Evolutionary conservation across 2,888 invertebrate genomes (phyloP), one percentile per base, ranked within the genome.

Genomic region (Calameuta idolon): DNA sequence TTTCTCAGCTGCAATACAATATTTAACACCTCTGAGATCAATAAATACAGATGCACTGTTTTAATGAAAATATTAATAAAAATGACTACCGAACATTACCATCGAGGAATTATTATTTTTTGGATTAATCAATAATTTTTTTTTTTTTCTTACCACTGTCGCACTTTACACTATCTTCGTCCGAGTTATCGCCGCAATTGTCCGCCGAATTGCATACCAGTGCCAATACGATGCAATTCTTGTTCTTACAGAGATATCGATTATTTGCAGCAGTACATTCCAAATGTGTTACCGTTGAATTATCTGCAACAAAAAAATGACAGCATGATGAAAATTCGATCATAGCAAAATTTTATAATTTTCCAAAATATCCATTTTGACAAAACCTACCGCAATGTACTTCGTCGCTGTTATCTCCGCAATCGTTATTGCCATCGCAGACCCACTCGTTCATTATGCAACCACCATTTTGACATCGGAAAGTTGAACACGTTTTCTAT

Each of bases 121-220:
- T 40, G 1, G n/a, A 35, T 75, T 71, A 11, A 4, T 40, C 15
- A 40, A 2, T 40, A 40, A 1, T 40, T 15, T 15, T 15, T 1
- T 15, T 15, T 74, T 30, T 23, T 68, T 69, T 40, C 79, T 78
- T 79, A 89, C 87, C 84, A 76, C 86, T 80, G 3, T 86, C 84
- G 73, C 89, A 90, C 77, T 93, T 93, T 0, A 83, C 83, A 0
- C 86, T 83, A 73, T 93, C 92, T 90, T 95, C 95, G 89, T 96
- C 95, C 12, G 94, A 94, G 55, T 91, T 91, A 90, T 95, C 95
- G 0, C 92, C 91, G 85, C 95, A 95, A 79, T 95, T 92, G 0
- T 87, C 55, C 4, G 87, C 90, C 0, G 91, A 92, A 86, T 95
- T 93, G 84, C 96, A 96, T 1, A 93, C 92, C 76, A 92, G 85